Percentiles rank a stretch among this genome's conserved stretches.
phyloP scores from a whole-genome alignment of 2,113 vertebrate species.

The Climacteris rufus region DNA sequence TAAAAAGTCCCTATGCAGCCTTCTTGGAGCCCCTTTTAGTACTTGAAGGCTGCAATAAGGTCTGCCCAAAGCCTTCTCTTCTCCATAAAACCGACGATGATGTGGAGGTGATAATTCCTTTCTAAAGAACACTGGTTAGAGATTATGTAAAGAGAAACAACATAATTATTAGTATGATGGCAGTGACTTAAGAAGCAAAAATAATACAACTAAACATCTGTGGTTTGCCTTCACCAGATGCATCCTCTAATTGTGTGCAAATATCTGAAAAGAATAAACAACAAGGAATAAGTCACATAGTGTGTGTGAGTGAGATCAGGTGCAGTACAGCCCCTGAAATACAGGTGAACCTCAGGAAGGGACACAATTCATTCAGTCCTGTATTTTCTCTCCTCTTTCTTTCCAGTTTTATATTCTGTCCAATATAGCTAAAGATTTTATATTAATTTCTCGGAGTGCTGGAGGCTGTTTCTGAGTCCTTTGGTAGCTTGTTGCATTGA shows the following conservation, averaged over 20 bases:
- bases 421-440: background rate
- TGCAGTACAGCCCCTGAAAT: background rate
- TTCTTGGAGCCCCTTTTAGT: background rate
- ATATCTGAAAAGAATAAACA: background rate
- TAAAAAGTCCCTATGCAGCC: background rate
- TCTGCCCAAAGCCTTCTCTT: background rate
- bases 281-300: background rate
- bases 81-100: too few species aligned
- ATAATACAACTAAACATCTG: background rate
- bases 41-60: background rate
- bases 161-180: background rate
- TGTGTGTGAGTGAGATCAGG: background rate
- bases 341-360: background rate
- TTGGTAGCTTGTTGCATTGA: background rate
- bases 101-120: background rate
- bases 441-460: background rate
- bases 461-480: background rate
- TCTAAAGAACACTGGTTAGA: background rate
- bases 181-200: background rate
- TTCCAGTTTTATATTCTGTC: background rate
- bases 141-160: background rate
- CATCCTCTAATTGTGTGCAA: background rate
- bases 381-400: background rate
- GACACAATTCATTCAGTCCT: background rate
- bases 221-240: background rate